Conservation (phyloP, 2,888 invertebrate genomes). For the Lymantria dispar region DNA sequence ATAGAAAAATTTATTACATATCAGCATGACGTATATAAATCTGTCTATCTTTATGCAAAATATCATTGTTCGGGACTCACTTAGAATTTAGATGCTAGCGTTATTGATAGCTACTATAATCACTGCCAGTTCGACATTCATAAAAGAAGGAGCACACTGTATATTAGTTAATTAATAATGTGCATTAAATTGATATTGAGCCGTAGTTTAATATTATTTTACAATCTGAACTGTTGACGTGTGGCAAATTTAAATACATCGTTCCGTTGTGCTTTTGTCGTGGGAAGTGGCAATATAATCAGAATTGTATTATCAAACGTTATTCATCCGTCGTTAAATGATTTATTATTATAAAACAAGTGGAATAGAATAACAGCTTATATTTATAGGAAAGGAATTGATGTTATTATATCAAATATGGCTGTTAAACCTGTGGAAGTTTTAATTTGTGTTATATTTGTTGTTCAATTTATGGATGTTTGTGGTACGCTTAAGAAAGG, state of each 20-base stretch:
- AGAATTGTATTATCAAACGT: slow-evolving; percentile 13
- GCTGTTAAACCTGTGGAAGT: slow-evolving; percentile 2
- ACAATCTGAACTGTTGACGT: neutral
- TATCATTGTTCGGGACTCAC: slow-evolving; percentile 43
- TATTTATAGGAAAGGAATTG: slow-evolving; percentile 10
- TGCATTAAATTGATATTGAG: slow-evolving; percentile 10
- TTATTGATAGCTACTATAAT: slow-evolving; percentile 6
- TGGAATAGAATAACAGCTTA: slow-evolving; percentile 11
- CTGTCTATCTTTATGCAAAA: slow-evolving; percentile 47
- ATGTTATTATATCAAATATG: slow-evolving; percentile 20
- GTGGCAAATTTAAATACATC: neutral
- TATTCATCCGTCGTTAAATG: slow-evolving; percentile 13
- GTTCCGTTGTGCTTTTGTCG: slow-evolving; percentile 7
- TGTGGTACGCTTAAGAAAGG: slow-evolving; percentile 11
- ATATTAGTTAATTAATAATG: neutral
- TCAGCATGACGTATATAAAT: slow-evolving; percentile 53
- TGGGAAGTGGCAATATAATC: slow-evolving; percentile 1
- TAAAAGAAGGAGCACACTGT: slow-evolving; percentile 18
- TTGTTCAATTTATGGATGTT: slow-evolving; percentile 1
- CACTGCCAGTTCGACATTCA: neutral
- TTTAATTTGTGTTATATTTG: slow-evolving; percentile 7
- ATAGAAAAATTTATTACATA: slow-evolving; percentile 38
- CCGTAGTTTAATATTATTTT: slow-evolving; percentile 1
- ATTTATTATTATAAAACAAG: slow-evolving; percentile 17
- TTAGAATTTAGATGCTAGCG: slow-evolving; percentile 27